Evolutionary conservation across 92 coral and sea anemone genomes (phyloP), one percentile per base, ranked within the genome.

Genomic region (Bergia sp.): DNA sequence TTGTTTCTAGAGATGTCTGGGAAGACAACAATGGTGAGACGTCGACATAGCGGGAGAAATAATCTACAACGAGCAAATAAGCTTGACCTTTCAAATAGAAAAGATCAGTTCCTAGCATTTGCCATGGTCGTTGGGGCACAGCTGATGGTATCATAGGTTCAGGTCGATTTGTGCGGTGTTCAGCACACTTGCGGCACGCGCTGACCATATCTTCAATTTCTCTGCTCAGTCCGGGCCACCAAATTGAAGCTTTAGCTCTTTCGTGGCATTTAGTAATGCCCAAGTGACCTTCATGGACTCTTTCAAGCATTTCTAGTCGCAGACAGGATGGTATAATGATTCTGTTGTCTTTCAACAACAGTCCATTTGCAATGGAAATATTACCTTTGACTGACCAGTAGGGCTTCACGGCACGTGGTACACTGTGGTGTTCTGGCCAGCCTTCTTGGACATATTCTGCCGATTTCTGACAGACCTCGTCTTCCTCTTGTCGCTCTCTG

Each of bases 181-280:
- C 84, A 21, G 84, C 71, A 80, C 67, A 80, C 44, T 80, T 80
- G 84, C 84, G 71, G 29, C 84, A 80, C 5, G 42, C 69, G 8
- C 71, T 50, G 42, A 80, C 37, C 84, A 80, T 80, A 36, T 80
- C 84, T 53, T 80, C 84, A 43, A 80, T 9, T 16, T 86, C 83
- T 58, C 37, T 50, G 85, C 95, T 91, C 18, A 93, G 57, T 12
- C 94, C 95, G 39, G 95, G 96, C 98, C 96, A 95, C 95, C 95
- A 93, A 9, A 95, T 67, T 65, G 93, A 91, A 42, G 64, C 23
- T 49, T 86, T 86, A 23, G 94, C 95, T 13, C 96, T 82, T 80
- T 65, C 88, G 38, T 94, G 81, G 82, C 93, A 93, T 58, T 95
- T 95, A 36, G 90, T 86, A 43, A 95, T 90, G 2, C 96, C 98